A percentile compares a stretch with the other conserved stretches of the same genome.
phyloP scores from a whole-genome alignment of 2,797 vertebrate species.

The Mormyrus hasselquistii region DNA sequence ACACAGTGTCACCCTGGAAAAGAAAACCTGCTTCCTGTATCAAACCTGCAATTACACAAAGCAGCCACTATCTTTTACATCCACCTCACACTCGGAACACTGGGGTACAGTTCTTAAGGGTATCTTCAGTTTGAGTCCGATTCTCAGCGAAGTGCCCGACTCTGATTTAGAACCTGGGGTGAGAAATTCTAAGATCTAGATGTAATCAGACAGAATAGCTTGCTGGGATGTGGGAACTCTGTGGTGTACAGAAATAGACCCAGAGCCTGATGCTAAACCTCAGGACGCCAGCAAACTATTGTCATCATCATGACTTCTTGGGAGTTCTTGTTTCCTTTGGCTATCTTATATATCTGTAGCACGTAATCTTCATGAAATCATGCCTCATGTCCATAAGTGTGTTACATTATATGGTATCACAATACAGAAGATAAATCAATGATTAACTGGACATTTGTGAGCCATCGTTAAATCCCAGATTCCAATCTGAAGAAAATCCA shows the following conservation, averaged over 20 bases:
- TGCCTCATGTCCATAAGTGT: background rate
- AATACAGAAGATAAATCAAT: background rate
- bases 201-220: background rate
- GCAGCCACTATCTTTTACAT: background rate
- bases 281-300: background rate
- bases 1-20: background rate
- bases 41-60: background rate
- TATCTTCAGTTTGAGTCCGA: background rate
- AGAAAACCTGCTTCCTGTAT: background rate
- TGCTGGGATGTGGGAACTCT: background rate
- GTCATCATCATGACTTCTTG: background rate
- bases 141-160: background rate
- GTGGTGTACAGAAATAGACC: background rate
- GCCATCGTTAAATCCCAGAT: background rate
- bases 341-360: background rate
- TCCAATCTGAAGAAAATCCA: background rate
- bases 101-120: background rate
- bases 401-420: background rate
- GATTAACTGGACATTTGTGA: background rate
- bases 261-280: background rate
- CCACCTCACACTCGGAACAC: background rate
- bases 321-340: background rate
- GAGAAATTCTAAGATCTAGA: background rate
- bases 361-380: background rate
- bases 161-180: background rate